Base-by-base conservation (phyloP, 2,797 vertebrate species). In the Jordanella pulchra region DNA sequence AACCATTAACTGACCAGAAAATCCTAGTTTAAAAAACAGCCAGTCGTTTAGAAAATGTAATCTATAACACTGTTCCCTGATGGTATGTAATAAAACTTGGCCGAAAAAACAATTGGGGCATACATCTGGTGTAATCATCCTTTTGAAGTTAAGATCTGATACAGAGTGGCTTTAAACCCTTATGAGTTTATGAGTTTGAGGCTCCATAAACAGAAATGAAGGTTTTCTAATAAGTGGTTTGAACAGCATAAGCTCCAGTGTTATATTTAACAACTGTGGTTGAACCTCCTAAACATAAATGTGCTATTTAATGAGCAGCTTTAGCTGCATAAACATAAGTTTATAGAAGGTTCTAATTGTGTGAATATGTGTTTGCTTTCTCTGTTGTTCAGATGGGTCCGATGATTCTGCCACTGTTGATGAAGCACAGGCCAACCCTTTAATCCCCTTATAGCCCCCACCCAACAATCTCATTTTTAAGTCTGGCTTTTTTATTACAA, bases 351-450 rank as follows among this genome's bases (percentile, higher is more conserved):
- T 58, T 87, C 81, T 75, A 75, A 83, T 73, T 61, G 10, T 42
- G 61, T 76, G 83, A 87, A 90, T 86, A 84, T 51, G 68, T 35
- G 72, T 81, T 87, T 71, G 86, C 84, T 89, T 84, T 77, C 80
- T 79, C 60, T 85, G 77, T 1, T 51, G 73, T 83, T 82, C 35
- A 21, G 47, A 84, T 76, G 82, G 77, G 73, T 83, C 87, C 72
- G 80, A 64, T 89, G 82, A 82, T 86, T 82, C 77, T 69, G 55
- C 72, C 65, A 55, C 70, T 80, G 44, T 65, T 87, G 88, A 90
- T 81, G 77, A 81, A 92, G 84, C 76, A 69, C 88, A 89, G 88
- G 67, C 77, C 25, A 11, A 63, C 51, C 65, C 77, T 83, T 86
- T 85, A 90, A 90, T 87, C 85, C 82, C 58, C 67, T 32, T 64